Conservation (phyloP, 2,113 vertebrate genomes). For the Puffinus mauretanicus region DNA sequence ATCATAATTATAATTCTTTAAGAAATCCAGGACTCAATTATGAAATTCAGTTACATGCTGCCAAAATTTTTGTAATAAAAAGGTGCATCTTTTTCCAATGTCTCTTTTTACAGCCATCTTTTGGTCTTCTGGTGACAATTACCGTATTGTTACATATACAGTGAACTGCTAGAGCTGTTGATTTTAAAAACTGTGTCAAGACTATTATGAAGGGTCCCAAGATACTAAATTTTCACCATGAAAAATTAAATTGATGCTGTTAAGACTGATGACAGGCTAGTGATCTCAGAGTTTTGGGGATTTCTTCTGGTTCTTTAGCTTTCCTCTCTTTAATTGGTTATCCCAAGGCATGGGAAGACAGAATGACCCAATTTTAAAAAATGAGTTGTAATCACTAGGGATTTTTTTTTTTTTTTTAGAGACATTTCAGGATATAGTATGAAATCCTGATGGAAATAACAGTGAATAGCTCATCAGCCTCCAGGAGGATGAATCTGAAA, state of each 20-base stretch:
- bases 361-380: conserved; percentile 62
- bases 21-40: neutral
- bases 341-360: conserved; percentile 30
- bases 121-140: neutral
- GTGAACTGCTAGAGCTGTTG: neutral
- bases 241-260: conserved; percentile 5
- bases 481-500: conserved; percentile 32
- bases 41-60: neutral
- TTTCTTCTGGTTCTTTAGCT: conserved; percentile 11
- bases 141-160: neutral
- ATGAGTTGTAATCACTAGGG: conserved; percentile 35
- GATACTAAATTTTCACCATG: neutral
- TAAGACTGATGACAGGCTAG: neutral
- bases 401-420: neutral
- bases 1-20: neutral
- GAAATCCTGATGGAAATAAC: conserved; percentile 38
- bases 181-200: conserved; percentile 36
- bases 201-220: neutral
- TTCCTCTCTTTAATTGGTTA: conserved; percentile 50
- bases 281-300: neutral
- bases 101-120: neutral
- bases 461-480: conserved; percentile 34
- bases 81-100: neutral
- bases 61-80: neutral
- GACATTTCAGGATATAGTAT: neutral